Percentiles rank a stretch among this genome's conserved stretches.
Evolutionary conservation across 2,797 vertebrate species (phyloP).

Genomic region (Threskiornis aethiopicus): DNA sequence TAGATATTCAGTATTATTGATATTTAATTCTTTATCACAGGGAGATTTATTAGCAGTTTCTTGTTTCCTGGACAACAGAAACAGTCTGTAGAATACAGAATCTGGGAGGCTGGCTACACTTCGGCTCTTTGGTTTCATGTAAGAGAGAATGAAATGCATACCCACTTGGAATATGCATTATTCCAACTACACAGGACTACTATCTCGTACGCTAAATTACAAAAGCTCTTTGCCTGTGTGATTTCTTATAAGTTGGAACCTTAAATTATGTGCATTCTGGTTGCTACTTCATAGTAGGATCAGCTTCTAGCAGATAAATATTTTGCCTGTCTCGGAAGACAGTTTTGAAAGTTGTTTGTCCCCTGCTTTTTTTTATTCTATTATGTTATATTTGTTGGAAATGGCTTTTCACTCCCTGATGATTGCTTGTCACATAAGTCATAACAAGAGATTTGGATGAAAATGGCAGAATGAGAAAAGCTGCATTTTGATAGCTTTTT

Average conservation of each 20-base stretch:
- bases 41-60: neutral
- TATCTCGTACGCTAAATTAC: neutral
- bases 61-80: neutral
- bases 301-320: neutral
- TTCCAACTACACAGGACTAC: neutral
- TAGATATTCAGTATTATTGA: neutral
- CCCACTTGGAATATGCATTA: neutral
- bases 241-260: neutral
- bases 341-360: neutral
- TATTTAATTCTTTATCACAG: neutral
- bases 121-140: neutral
- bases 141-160: neutral
- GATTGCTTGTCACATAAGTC: neutral
- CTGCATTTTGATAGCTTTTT: neutral
- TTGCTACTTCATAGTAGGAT: neutral
- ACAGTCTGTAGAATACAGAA: neutral
- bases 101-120: neutral
- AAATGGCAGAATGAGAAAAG: neutral
- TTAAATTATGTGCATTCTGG: neutral
- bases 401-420: neutral
- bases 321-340: neutral
- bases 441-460: neutral
- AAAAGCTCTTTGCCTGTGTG: neutral
- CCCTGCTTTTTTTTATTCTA: neutral
- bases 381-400: neutral